Base-by-base conservation (phyloP, 2,797 vertebrate species). In the Myotis daubentonii region DNA sequence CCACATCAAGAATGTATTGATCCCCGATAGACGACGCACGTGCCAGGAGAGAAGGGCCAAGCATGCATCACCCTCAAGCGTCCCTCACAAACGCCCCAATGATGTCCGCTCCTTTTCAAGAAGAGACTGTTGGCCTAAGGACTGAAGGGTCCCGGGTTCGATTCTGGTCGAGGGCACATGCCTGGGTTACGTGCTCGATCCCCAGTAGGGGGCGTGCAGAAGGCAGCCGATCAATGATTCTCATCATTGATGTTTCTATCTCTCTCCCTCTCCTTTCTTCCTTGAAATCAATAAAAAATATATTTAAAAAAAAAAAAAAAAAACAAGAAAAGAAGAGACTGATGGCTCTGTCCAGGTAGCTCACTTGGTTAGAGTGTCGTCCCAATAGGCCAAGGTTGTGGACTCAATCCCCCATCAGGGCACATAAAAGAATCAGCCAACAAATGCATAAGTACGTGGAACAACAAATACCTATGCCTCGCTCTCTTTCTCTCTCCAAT, bases 331-430 rank as follows among this genome's bases (percentile, higher is more conserved):
- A 66, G 65, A 33, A 90, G 30, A 65, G 62, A n/a, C 62, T 65
- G n/a, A 4, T 66, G n/a, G 30, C 30, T n/a, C 65, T 66, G 30
- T 7, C n/a, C 8, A 8, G 16, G 15, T 3, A 33, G n/a, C 15
- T 33, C 7, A 8, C 16, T 17, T 33, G n/a, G 16, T 66, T 66
- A 16, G 65, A 8, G 15, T 9, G 30, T 33, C 6, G 8, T 33
- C n/a, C 65, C n/a, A 4, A 9, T 5, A 33, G 2, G 16, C n/a
- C n/a, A 19, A 8, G 16, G 8, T 0, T 66, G n/a, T 7, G 0
- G 65, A n/a, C 33, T 33, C 16, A 66, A 19, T 33, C 16, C 30
- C 65, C 7, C 17, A n/a, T 66, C 62, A 3, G 62, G 62, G n/a
- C 65, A 33, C n/a, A 33, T 19, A 33, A n/a, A 66, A 33, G 65